phyloP scores from a whole-genome alignment of 2,888 invertebrate genomes.

The Meiosimyza decipiens region DNA sequence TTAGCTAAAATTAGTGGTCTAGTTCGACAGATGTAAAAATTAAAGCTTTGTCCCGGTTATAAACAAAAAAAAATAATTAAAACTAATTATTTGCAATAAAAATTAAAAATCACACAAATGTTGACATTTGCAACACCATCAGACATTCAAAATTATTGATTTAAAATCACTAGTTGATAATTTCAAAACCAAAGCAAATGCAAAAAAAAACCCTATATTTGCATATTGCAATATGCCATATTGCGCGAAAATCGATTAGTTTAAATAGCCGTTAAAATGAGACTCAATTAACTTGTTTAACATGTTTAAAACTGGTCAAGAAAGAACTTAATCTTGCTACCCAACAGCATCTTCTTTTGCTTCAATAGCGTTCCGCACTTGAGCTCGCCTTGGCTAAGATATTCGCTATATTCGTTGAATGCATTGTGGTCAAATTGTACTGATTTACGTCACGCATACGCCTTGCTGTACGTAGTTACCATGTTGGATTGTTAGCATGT shows the following conservation, averaged over 20 bases:
- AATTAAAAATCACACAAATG: too few species aligned
- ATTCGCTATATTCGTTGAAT: neutral
- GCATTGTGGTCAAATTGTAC: neutral
- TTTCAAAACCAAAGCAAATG: neutral
- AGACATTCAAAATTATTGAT: too few species aligned
- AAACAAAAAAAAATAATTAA: too few species aligned
- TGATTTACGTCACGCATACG: slow-evolving; percentile 13
- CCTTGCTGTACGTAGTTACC: neutral
- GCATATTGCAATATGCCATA: neutral
- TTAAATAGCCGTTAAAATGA: neutral
- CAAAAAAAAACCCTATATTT: neutral
- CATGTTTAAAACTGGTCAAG: neutral
- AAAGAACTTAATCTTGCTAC: too few species aligned
- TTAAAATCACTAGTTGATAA: too few species aligned
- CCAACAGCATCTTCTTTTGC: neutral
- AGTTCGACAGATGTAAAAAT: too few species aligned
- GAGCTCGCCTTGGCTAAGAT: neutral
- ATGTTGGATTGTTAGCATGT: slow-evolving; percentile 3
- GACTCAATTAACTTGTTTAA: slow-evolving; percentile 8
- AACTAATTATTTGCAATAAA: too few species aligned
- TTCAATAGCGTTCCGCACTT: slow-evolving; percentile 3
- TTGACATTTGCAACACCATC: too few species aligned
- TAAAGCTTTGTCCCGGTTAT: too few species aligned
- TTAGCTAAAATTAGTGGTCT: too few species aligned
- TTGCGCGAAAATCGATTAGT: neutral